A percentile compares a stretch with the other conserved stretches of the same genome.
Conservation (phyloP, 2,797 vertebrate species). For the Staurois parvus region DNA sequence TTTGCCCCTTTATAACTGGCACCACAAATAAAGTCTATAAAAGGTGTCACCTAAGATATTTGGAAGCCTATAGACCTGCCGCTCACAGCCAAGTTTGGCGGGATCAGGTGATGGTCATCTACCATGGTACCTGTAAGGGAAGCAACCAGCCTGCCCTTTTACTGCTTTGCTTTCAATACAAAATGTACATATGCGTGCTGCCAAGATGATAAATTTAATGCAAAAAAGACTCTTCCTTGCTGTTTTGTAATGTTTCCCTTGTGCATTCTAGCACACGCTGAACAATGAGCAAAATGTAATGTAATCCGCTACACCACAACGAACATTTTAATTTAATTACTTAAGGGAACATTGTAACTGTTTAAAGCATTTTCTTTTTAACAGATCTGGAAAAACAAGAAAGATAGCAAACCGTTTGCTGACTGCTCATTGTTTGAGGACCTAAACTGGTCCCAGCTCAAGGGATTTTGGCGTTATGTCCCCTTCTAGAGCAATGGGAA, state of each 20-base stretch:
- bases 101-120: neutral
- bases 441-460: neutral
- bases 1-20: too few relatives aligned
- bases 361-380: constrained; percentile 7
- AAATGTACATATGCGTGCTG: neutral
- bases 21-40: neutral
- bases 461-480: neutral
- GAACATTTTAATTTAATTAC: constrained; percentile 43
- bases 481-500: neutral
- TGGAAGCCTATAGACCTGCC: too few relatives aligned
- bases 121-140: neutral
- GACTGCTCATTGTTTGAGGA: neutral
- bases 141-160: neutral
- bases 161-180: neutral
- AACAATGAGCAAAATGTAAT: constrained; percentile 17
- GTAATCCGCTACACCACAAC: neutral
- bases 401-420: constrained; percentile 13
- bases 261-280: neutral
- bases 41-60: neutral
- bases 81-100: too few relatives aligned
- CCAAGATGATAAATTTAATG: constrained; percentile 33
- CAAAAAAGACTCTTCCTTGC: neutral
- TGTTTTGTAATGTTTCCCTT: constrained; percentile 2
- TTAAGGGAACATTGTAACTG: constrained; percentile 20
- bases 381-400: constrained; percentile 14